phyloP scores from a whole-genome alignment of 2,113 vertebrate genomes.

The Lepus europaeus region DNA sequence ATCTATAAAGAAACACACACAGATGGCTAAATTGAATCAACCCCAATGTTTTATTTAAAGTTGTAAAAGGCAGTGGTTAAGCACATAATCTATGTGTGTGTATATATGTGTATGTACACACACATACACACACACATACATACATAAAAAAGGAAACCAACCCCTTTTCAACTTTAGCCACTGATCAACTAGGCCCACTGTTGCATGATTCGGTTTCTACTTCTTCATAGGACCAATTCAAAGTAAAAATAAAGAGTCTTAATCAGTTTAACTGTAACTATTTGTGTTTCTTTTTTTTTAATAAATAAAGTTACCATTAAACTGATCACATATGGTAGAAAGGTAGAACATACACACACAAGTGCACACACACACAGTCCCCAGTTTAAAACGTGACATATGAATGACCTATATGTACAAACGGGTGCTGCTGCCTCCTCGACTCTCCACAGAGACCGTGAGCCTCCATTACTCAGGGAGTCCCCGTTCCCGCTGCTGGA shows the following conservation, averaged over 20 bases:
- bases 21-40: conserved; percentile 81
- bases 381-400: conserved; percentile 47
- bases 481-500: background rate
- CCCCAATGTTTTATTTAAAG: conserved; percentile 85
- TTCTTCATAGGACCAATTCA: conserved; percentile 75
- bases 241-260: conserved; percentile 80
- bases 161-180: conserved; percentile 75
- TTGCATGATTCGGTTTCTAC: conserved; percentile 66
- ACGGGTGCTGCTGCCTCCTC: background rate
- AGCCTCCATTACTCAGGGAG: background rate
- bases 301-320: conserved; percentile 85
- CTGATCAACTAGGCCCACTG: conserved; percentile 64
- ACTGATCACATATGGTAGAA: conserved; percentile 75
- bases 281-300: conserved; percentile 79
- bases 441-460: conserved; percentile 26
- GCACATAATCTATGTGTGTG: conserved; percentile 78
- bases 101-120: background rate
- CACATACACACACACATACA: conserved; percentile 44
- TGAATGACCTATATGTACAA: conserved; percentile 78
- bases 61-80: conserved; percentile 86
- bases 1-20: conserved; percentile 79
- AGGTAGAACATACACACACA: conserved; percentile 69
- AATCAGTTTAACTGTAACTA: conserved; percentile 82
- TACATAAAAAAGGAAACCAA: conserved; percentile 75
- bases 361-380: conserved; percentile 49